Evolutionary conservation across 2,888 invertebrate genomes (phyloP), one percentile per base, ranked within the genome.

Genomic region (Lycia hirtaria): DNA sequence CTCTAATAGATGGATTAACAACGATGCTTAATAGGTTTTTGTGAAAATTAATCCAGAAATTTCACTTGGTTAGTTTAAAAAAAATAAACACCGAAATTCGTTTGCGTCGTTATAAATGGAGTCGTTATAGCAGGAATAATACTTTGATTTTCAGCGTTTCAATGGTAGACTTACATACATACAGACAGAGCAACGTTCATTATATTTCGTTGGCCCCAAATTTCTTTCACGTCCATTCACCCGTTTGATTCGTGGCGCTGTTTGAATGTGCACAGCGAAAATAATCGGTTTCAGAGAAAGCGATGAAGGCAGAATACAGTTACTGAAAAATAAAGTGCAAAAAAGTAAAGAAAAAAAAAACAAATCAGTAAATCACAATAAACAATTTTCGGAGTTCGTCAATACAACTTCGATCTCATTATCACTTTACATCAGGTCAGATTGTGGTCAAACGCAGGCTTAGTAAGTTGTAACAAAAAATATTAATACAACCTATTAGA

Each of bases 201-300:
- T 83, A 81, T 78, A 71, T 75, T 75, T 76, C 76, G 75, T 79
- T 71, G 77, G 71, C 78, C 80, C 73, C 70, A 83, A 83, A 81
- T 76, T 79, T 85, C 80, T 87, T 87, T 87, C 82, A 75, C 81
- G 80, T 77, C 79, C 78, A 82, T 78, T 79, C 80, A 78, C 59
- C 69, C 81, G 78, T 78, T 67, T 65, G 60, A 62, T 62, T 60
- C 51, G 54, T 41, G 50, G 53, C 56, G 43, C 62, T 53, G 61
- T 58, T 57, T 51, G 57, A 57, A 58, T 60, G 56, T 63, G 51
- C 48, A 54, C 62, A 52, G 26, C 45, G 32, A 50, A 53, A 49
- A 49, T 58, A 58, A 62, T 52, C 49, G 56, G 44, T 49, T 28
- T 32, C 57, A 33, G 15, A 41, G 52, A 54, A 55, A 17, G 4